These are phyloP conservation scores for Diorhabda elongata DNA, from an alignment of 1,140 invertebrate genomes.

Conservation along the genomic window DNA sequence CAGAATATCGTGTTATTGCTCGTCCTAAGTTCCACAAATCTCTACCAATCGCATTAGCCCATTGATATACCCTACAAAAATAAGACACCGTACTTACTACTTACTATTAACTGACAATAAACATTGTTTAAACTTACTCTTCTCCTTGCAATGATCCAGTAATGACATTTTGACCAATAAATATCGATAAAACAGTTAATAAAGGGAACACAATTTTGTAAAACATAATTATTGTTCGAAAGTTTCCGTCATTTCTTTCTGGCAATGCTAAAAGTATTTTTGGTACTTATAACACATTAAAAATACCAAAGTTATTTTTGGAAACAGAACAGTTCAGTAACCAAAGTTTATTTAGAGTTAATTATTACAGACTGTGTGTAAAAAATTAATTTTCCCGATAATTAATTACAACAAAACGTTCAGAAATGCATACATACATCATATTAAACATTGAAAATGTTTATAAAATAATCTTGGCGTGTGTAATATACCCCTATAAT, in stretches of 20 bases:
- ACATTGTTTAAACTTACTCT: constrained; percentile 29
- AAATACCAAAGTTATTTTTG: neutral
- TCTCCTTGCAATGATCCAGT: constrained; percentile 30
- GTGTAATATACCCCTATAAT: too few relatives aligned
- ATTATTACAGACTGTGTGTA: too few relatives aligned
- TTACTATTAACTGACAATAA: constrained; percentile 6
- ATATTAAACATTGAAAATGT: too few relatives aligned
- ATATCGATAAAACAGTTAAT: neutral
- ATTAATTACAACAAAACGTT: too few relatives aligned
- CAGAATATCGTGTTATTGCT: constrained; percentile 39
- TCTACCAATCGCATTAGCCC: constrained; percentile 41
- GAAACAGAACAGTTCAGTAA: neutral
- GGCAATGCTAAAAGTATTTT: neutral
- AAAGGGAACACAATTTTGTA: neutral
- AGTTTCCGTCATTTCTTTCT: neutral
- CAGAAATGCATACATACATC: too few relatives aligned
- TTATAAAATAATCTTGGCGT: too few relatives aligned
- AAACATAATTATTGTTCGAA: neutral
- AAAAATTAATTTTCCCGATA: too few relatives aligned
- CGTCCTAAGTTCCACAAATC: constrained; percentile 40
- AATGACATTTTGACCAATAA: neutral
- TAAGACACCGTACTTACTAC: neutral
- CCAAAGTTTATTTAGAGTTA: too few relatives aligned
- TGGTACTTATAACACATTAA: neutral
- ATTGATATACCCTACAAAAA: constrained; percentile 39